Percentiles rank a stretch among this genome's conserved stretches.
Evolutionary conservation across 2,113 vertebrate genomes (phyloP).

Genomic region (Dolichallabes microphthalmus): DNA sequence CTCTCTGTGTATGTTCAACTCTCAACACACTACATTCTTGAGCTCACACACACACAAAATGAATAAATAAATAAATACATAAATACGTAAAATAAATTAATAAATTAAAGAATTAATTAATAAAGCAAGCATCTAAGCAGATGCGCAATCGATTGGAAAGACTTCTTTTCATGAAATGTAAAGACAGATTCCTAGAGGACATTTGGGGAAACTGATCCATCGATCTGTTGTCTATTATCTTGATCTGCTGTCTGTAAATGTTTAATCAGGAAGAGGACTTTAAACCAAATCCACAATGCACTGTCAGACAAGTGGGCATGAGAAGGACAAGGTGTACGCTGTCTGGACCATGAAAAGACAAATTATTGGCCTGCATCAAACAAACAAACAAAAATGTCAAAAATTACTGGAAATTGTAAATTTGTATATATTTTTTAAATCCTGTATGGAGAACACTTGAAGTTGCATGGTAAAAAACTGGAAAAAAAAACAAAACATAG

Average conservation of each 20-base stretch:
- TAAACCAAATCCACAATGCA: not conserved
- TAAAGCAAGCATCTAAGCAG: not conserved
- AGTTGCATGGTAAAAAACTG: too few species aligned
- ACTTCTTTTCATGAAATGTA: not conserved
- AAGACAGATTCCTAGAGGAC: not conserved
- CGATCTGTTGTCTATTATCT: not conserved
- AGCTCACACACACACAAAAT: not conserved
- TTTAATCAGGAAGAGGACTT: not conserved
- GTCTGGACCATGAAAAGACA: too few species aligned
- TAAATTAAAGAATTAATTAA: not conserved
- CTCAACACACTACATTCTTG: slow-evolving; percentile 29
- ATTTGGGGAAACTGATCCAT: not conserved
- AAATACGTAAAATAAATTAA: too few species aligned
- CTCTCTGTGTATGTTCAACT: slow-evolving; percentile 41
- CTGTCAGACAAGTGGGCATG: not conserved
- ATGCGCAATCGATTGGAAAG: not conserved
- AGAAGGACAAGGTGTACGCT: not conserved
- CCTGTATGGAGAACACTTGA: too few species aligned
- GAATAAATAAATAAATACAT: not conserved
- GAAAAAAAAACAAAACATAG: too few species aligned
- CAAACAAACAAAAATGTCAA: too few species aligned
- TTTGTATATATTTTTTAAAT: too few species aligned
- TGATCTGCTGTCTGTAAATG: not conserved
- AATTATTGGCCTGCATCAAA: too few species aligned
- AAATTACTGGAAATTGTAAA: too few species aligned